Evolutionary conservation across 2,113 vertebrate genomes (phyloP).

Genomic region (Limanda limanda): DNA sequence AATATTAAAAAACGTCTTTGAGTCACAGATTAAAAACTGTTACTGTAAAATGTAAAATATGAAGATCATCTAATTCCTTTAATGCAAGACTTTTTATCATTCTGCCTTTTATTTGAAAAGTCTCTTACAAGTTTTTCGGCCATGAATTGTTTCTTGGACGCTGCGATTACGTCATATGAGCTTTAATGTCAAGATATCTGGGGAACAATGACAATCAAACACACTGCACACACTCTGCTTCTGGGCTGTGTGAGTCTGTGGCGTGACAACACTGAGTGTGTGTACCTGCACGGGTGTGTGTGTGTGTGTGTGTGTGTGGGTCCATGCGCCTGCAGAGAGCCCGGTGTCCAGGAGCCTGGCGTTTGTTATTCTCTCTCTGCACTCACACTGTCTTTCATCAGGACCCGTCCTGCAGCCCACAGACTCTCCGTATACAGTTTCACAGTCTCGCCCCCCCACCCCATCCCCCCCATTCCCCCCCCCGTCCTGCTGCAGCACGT

Average conservation of each 20-base stretch:
- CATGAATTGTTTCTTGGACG: too few relatives aligned
- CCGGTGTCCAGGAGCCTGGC: conserved; percentile 75
- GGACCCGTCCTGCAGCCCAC: conserved; percentile 75
- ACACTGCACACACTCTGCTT: conserved; percentile 36
- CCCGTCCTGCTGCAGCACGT: conserved; percentile 82
- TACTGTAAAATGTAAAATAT: too few relatives aligned
- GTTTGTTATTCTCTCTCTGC: conserved; percentile 80
- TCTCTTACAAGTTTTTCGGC: too few relatives aligned
- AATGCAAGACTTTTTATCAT: too few relatives aligned
- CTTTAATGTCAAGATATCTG: too few relatives aligned
- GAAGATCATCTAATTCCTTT: too few relatives aligned
- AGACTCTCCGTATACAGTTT: conserved; percentile 82
- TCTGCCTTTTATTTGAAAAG: too few relatives aligned
- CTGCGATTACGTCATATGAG: too few relatives aligned
- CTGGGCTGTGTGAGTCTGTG: conserved; percentile 39
- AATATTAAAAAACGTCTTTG: not conserved
- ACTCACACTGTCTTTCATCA: conserved; percentile 85
- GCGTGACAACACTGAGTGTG: conserved; percentile 49
- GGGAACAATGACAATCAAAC: not conserved
- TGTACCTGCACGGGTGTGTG: conserved; percentile 16
- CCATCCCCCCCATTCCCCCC: too few relatives aligned
- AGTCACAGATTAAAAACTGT: not conserved
- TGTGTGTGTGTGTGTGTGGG: conserved; percentile 22
- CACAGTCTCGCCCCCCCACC: conserved; percentile 75
- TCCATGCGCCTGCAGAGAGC: conserved; percentile 48